phyloP scores from a whole-genome alignment of 2,113 vertebrate genomes.

The Stomatorhinus ivindoensis region DNA sequence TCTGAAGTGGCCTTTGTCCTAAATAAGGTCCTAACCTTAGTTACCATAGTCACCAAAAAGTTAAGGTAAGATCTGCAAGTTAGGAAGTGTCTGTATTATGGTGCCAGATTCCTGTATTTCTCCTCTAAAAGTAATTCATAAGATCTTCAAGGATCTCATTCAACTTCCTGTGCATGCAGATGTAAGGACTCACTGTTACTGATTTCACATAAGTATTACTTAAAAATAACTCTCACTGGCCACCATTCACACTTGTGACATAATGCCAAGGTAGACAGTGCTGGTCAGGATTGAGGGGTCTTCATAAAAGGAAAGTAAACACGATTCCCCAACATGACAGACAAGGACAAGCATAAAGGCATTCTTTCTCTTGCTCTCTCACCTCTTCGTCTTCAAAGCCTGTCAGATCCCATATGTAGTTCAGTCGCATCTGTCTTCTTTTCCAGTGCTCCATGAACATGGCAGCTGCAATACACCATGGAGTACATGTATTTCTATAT shows the following conservation, averaged over 20 bases:
- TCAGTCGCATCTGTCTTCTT: conserved; percentile 92
- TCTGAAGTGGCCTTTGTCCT: background rate
- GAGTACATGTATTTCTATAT: background rate
- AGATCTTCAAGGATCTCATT: background rate
- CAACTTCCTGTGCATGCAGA: background rate
- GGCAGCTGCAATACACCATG: conserved; percentile 66
- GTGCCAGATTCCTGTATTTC: background rate
- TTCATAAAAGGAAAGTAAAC: background rate
- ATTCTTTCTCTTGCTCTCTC: conserved; percentile 32
- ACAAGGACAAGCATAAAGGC: background rate
- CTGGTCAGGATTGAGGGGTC: background rate
- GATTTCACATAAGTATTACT: background rate
- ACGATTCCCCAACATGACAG: background rate
- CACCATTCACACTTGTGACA: background rate
- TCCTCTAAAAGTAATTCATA: background rate
- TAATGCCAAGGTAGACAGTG: background rate
- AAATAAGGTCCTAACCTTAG: background rate
- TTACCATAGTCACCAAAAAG: background rate
- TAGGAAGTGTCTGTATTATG: background rate
- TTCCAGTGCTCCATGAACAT: conserved; percentile 99
- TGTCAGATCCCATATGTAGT: conserved; percentile 96
- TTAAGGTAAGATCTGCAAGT: background rate
- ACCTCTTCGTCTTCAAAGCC: conserved; percentile 98
- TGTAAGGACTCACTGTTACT: background rate
- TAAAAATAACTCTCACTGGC: background rate